These are phyloP conservation scores for Drosophila punjabiensis DNA, from an alignment of 1,140 invertebrate species.

Conservation along the genomic window DNA sequence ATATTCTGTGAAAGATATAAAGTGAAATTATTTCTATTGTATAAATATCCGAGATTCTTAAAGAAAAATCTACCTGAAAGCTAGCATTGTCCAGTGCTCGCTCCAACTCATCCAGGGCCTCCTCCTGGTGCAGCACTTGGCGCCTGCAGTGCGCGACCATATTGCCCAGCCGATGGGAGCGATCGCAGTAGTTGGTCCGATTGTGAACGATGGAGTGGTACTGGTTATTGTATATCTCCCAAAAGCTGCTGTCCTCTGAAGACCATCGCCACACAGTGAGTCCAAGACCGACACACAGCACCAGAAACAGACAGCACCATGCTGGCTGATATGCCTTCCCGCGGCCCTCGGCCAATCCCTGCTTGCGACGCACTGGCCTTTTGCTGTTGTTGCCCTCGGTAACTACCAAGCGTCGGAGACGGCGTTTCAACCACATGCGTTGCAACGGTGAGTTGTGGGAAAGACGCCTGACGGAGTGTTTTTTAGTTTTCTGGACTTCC, in stretches of 20 bases:
- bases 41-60: too few relatives aligned
- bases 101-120: conserved; percentile 6
- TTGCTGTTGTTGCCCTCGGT: neutral
- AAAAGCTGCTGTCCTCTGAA: neutral
- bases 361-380: neutral
- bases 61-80: neutral
- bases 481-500: neutral
- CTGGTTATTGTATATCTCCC: conserved; percentile 21
- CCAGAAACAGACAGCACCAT: neutral
- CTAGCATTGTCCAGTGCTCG: conserved; percentile 6
- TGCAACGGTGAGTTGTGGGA: neutral
- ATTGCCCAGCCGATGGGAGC: neutral
- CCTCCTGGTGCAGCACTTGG: conserved; percentile 13
- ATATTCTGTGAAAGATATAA: neutral
- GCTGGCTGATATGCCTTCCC: neutral
- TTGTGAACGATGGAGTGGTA: conserved; percentile 31
- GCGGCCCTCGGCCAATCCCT: neutral
- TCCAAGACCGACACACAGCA: neutral
- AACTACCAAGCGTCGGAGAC: neutral
- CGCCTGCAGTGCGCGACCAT: neutral
- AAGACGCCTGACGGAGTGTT: neutral
- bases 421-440: conserved; percentile 5
- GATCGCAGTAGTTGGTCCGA: conserved; percentile 18
- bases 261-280: neutral
- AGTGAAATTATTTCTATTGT: neutral